Conservation (phyloP, 2,888 invertebrate species). For the Cordilura impudica region DNA sequence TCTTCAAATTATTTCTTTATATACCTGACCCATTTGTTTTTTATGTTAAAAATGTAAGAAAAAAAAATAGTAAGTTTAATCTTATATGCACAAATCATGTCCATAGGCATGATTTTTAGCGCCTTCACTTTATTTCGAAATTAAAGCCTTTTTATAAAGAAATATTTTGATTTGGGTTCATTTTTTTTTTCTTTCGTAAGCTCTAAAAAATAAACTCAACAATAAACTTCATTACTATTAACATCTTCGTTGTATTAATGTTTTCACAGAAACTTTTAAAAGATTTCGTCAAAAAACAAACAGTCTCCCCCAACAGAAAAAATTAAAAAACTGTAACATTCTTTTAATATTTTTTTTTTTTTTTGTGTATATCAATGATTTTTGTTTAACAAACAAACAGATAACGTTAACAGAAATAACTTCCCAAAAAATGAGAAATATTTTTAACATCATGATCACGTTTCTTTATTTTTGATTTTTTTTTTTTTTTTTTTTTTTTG, state of each 20-base stretch:
- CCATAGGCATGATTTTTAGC: slow-evolving; percentile 56
- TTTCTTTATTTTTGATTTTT: too few species aligned
- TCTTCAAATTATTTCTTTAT: too few species aligned
- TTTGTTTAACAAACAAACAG: not conserved
- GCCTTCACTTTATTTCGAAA: slow-evolving; percentile 36
- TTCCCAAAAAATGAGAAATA: too few species aligned
- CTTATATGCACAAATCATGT: not conserved
- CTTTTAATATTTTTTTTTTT: slow-evolving; percentile 30
- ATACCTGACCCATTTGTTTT: too few species aligned
- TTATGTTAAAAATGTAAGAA: too few species aligned
- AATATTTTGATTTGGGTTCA: slow-evolving; percentile 48
- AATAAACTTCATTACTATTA: not conserved
- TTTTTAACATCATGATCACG: slow-evolving; percentile 2
- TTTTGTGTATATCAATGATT: slow-evolving; percentile 34
- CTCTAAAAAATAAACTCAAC: not conserved
- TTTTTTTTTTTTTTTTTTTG: slow-evolving; percentile 13
- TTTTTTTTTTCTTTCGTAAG: not conserved
- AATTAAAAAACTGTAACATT: slow-evolving; percentile 39
- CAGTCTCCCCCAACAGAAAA: not conserved
- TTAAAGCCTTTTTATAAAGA: slow-evolving; percentile 10
- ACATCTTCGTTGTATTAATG: not conserved
- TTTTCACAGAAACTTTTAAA: slow-evolving; percentile 44
- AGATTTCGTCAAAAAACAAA: not conserved
- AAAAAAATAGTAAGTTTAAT: too few species aligned
- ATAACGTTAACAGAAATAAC: not conserved